Base-by-base conservation (phyloP, 1,140 invertebrate species). In the Vanessa tameamea region DNA sequence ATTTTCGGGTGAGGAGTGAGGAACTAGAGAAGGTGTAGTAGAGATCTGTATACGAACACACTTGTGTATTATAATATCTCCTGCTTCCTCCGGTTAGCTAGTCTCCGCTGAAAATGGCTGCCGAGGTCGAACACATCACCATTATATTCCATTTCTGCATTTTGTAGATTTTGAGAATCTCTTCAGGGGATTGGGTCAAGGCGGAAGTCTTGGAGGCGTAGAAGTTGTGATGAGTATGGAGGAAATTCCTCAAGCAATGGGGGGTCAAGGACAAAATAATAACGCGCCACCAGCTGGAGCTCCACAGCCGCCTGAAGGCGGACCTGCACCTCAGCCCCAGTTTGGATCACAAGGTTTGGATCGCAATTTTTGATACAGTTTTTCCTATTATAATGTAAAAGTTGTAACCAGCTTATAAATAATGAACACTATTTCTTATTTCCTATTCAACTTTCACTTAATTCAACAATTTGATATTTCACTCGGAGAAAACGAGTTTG, bases 181-280 rank as follows among this genome's bases (percentile, higher is more conserved):
- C 20, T 82, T 90, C 47, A 78, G 86, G 43, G 83, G 80, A 51
- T 66, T 88, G 73, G 77, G 78, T 26, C 82, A 84, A 63, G 69
- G 55, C 31, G 83, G 77, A 15, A 59, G 73, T n/a, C 55, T 85
- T n/a, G 78, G 79, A 12, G 84, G 83, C 4, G 83, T 90, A 3
- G 88, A 88, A 57, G 82, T 89, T 0, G 79, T 88, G 0, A 84
- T 90, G 82, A 86, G 82, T 64, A 81, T 87, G 81, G 85, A 86
- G 57, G 87, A 87, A 53, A 75, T 83, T 15, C 72, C 82, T 4
- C 77, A 75, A 31, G 65, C 13, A 43, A n/a, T 47, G 50, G 57
- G 26, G 47, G 47, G 20, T 31, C 64, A 7, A 43, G 53, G 16
- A 7, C 53, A 57, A n/a, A 57, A 57, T 6, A 57, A 23, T 20